These are phyloP conservation scores for Agrypnia vestita DNA, from an alignment of 1,140 invertebrate species.

Conservation along the genomic window DNA sequence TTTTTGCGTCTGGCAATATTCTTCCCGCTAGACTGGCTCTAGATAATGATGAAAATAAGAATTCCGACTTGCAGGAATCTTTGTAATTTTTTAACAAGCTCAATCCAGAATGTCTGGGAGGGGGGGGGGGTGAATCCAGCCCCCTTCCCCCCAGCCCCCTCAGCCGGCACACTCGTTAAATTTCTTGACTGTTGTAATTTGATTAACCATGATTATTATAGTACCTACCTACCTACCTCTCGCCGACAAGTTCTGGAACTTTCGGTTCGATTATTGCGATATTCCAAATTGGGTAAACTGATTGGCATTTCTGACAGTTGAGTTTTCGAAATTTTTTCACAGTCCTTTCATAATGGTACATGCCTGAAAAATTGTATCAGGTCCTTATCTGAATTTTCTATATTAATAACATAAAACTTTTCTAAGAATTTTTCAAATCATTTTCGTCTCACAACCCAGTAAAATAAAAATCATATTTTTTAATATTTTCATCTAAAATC, in stretches of 20 bases:
- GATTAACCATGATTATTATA: slow-evolving; percentile 32
- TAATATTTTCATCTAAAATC: too few relatives aligned
- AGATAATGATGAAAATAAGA: slow-evolving; percentile 49
- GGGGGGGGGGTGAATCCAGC: not conserved
- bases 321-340: too few relatives aligned
- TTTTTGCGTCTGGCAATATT: slow-evolving; percentile 44
- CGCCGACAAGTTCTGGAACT: not conserved
- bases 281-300: slow-evolving; percentile 13
- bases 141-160: not conserved
- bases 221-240: too few relatives aligned
- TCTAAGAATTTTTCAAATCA: too few relatives aligned
- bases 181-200: slow-evolving; percentile 33
- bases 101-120: slow-evolving; percentile 13
- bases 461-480: too few relatives aligned
- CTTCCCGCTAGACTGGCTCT: slow-evolving; percentile 23
- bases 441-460: too few relatives aligned
- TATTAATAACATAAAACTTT: too few relatives aligned
- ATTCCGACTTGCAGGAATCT: slow-evolving; percentile 31
- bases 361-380: too few relatives aligned
- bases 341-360: too few relatives aligned
- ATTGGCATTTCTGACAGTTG: not conserved
- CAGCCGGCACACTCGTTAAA: slow-evolving; percentile 21
- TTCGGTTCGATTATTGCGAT: slow-evolving; percentile 20
- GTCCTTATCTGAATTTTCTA: too few relatives aligned
- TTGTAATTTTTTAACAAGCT: slow-evolving; percentile 49